Base-by-base conservation (phyloP, 2,113 vertebrate species). In the Siphamia tubifer region DNA sequence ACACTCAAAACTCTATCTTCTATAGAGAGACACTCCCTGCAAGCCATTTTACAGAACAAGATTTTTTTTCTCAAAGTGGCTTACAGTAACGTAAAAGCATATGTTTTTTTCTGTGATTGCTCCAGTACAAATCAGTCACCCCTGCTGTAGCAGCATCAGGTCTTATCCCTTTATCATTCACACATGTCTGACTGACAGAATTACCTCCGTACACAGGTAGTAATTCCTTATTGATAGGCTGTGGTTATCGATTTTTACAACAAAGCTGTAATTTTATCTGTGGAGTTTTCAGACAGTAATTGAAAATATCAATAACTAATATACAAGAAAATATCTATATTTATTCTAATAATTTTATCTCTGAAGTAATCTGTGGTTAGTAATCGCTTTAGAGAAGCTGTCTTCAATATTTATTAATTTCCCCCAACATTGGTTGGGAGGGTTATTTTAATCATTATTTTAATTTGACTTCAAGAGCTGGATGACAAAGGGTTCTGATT, bases 1-100 rank as follows among this genome's bases (percentile, higher is more conserved):
- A 73, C 56, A 39, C 60, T 86, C 32, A 64, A 68, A 73, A 81
- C 57, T 61, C 71, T 48, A 51, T 85, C 67, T 73, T 77, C 65
- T 65, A 44, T 49, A 47, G 44, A 72, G 55, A 71, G 65, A 78
- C 73, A 67, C 75, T 79, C 63, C 52, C 76, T 79, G 53, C 44
- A 69, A 77, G 57, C 67, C 35, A 79, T 82, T 81, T 67, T 43
- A 75, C 32, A 56, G 36, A 68, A 15, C 74, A 20, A 16, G 28
- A 17, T 43, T 40, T 67, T 40, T 67, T 35, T 25, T 21, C n/a
- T 12, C 40, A 77, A 79, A 81, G 40, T 71, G 47, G 30, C 30
- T 64, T 32, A 69, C 53, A 77, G 23, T 73, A 44, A 43, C 67
- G 25, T 40, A 16, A 76, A 44, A 62, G 61, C 25, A 15, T 42